Base-by-base conservation (phyloP, 2,113 vertebrate species). In the Fulica atra region DNA sequence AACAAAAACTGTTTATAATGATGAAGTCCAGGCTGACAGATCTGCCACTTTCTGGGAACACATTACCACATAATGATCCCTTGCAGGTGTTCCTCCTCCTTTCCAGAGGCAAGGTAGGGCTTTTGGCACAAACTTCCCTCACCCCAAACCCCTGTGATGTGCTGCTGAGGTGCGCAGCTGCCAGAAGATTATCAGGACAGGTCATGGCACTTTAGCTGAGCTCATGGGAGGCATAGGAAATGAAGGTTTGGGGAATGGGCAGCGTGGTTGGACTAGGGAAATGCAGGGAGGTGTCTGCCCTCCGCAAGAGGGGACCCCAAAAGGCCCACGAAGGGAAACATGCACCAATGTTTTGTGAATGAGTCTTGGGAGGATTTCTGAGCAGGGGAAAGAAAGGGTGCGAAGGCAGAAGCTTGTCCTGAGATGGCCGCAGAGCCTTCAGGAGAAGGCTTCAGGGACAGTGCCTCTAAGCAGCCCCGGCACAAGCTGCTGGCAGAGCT, bases 1-100 rank as follows among this genome's bases (percentile, higher is more conserved):
- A 95, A 96, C 33, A 85, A 81, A 95, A 92, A 53, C 65, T 95
- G 63, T 92, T 93, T 91, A 81, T 63, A 85, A 28, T 33, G 3
- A 81, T 66, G 68, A 85, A 65, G 51, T 80, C 56, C 70, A 81
- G 74, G 28, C 54, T 95, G 81, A 85, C 46, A 64, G 48, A 74
- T 84, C 68, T 65, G 56, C 51, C 16, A 16, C 31, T 77, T 93
- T 93, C 76, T 76, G 88, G 63, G 85, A 92, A 96, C 87, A 71
- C 19, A 28, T 44, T 71, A 82, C 36, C 50, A 25, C 69, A 65
- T 88, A 89, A 85, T 73, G 70, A 76, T 44, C 70, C 25, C 53
- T 92, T 59, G 69, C 80, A 78, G 81, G 74, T 94, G 65, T 81
- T 94, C 91, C 87, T 78, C 86, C 71, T 59, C 48, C 48, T 48